Conservation (phyloP, 2,888 invertebrate genomes). For the Eilema caniola region DNA sequence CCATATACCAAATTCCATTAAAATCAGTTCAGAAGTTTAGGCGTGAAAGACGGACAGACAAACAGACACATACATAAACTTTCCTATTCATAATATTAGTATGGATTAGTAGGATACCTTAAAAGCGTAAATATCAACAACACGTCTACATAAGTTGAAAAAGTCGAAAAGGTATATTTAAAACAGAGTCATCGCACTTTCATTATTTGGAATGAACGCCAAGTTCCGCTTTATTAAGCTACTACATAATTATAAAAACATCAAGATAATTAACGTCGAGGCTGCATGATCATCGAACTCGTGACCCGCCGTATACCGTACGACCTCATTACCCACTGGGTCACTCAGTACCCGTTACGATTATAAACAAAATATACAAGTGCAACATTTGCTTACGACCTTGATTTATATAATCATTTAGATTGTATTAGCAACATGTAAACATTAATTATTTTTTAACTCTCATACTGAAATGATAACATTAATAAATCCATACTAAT, state of each 20-base stretch:
- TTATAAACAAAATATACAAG: not conserved
- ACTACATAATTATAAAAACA: conserved; percentile 4
- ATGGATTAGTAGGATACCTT: too few relatives aligned
- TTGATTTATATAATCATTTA: not conserved
- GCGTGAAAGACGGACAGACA: too few relatives aligned
- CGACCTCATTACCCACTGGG: not conserved
- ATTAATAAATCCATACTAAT: too few relatives aligned
- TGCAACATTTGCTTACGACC: not conserved
- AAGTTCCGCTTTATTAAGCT: not conserved
- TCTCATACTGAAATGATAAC: too few relatives aligned
- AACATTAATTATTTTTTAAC: too few relatives aligned
- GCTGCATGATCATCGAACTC: conserved; percentile 2
- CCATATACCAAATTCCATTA: too few relatives aligned
- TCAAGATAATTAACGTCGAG: conserved; percentile 4
- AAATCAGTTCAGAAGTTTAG: too few relatives aligned
- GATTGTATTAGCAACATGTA: not conserved
- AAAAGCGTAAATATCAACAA: too few relatives aligned
- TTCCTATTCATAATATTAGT: too few relatives aligned
- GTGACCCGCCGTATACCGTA: not conserved
- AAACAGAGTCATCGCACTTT: not conserved
- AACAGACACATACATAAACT: too few relatives aligned
- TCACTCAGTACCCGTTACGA: not conserved
- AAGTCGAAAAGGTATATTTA: not conserved
- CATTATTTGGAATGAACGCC: not conserved
- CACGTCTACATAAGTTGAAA: too few relatives aligned